These are phyloP conservation scores for human (Homo sapiens) DNA, from an alignment of 2,113 vertebrate species.

Conservation along the genomic window DNA sequence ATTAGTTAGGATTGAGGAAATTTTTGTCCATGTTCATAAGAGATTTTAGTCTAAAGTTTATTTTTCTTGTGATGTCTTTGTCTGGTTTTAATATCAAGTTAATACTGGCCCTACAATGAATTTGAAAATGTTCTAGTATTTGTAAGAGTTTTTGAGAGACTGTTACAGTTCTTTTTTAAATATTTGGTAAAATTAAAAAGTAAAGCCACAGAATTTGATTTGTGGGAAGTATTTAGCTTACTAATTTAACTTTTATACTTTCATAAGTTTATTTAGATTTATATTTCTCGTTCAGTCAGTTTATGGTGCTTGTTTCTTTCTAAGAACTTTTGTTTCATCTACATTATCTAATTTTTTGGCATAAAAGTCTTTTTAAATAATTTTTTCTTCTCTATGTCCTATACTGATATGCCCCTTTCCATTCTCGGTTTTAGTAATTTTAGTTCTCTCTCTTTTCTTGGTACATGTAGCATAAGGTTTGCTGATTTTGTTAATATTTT, in stretches of 20 bases:
- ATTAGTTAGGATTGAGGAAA: not conserved
- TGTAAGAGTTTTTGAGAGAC: not conserved
- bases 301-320: not conserved
- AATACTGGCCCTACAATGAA: not conserved
- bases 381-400: not conserved
- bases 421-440: not conserved
- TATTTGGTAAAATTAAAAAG: not conserved
- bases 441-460: not conserved
- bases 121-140: not conserved
- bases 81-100: not conserved
- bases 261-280: not conserved
- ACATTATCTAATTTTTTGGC: not conserved
- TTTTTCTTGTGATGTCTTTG: not conserved
- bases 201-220: not conserved
- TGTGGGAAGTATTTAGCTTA: not conserved
- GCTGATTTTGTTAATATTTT: not conserved
- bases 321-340: not conserved
- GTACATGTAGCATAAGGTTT: not conserved
- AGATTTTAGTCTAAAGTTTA: not conserved
- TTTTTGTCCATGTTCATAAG: not conserved
- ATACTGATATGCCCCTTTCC: not conserved
- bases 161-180: not conserved
- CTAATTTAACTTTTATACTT: not conserved
- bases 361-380: not conserved
- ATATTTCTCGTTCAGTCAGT: not conserved